A percentile compares a stretch with the other conserved stretches of the same genome.
Evolutionary conservation across 2,113 vertebrate genomes (phyloP).

Genomic region (Corythornis vintsioides): DNA sequence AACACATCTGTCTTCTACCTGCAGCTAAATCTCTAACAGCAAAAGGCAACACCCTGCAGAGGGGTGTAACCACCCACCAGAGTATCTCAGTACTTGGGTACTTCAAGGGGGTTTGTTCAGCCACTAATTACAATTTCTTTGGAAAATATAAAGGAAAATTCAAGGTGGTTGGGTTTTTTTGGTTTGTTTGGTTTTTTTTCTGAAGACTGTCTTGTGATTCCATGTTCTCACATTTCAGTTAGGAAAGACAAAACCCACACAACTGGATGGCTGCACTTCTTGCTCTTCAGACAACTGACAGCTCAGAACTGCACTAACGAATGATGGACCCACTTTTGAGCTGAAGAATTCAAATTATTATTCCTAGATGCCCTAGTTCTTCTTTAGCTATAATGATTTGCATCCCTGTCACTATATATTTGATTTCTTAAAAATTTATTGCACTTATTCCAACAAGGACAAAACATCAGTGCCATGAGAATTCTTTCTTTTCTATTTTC

Average conservation of each 20-base stretch:
- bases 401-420: neutral
- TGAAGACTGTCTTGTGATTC: neutral
- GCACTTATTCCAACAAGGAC: neutral
- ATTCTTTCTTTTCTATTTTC: neutral
- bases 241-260: neutral
- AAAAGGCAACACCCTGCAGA: slow-evolving; percentile 12
- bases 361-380: neutral
- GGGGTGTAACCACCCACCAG: neutral
- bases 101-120: no score
- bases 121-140: slow-evolving; percentile 10
- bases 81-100: slow-evolving; percentile 19
- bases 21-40: neutral
- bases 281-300: neutral
- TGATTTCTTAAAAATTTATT: neutral
- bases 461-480: neutral
- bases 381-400: neutral
- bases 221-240: neutral
- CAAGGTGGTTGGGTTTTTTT: neutral
- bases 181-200: neutral
- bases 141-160: neutral
- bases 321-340: neutral
- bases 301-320: neutral
- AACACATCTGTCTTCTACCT: neutral
- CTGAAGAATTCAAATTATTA: neutral
- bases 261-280: neutral